Conservation (phyloP, 2,113 vertebrate species). For the Oncorhynchus kisutch region DNA sequence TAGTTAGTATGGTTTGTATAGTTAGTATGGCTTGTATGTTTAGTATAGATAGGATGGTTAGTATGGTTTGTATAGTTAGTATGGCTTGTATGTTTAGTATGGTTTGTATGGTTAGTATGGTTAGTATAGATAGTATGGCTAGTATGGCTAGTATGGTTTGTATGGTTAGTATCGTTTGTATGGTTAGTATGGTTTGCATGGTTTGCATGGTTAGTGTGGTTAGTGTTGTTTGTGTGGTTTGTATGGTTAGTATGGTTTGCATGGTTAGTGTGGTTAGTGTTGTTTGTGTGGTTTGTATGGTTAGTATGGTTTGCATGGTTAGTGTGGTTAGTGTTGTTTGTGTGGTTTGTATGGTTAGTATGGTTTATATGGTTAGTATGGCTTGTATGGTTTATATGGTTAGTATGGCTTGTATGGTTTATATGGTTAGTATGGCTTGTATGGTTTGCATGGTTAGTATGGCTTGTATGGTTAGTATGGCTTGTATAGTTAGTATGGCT, state of each 20-base stretch:
- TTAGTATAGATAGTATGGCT: neutral
- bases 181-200: no score
- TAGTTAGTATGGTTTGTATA: no score
- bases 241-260: neutral
- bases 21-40: neutral
- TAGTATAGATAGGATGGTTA: neutral
- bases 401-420: no score
- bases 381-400: constrained; percentile 3
- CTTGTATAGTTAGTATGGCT: no score
- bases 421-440: neutral
- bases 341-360: no score
- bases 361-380: neutral
- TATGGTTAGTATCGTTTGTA: neutral
- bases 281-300: no score
- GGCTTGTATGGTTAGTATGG: no score
- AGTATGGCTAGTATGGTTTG: neutral
- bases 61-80: no score
- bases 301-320: no score
- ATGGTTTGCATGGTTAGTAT: neutral
- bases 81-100: neutral
- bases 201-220: neutral
- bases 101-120: no score
- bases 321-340: no score
- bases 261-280: no score
- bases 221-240: neutral